Conservation (phyloP, 1,140 invertebrate species). For the Trichonephila clavata region DNA sequence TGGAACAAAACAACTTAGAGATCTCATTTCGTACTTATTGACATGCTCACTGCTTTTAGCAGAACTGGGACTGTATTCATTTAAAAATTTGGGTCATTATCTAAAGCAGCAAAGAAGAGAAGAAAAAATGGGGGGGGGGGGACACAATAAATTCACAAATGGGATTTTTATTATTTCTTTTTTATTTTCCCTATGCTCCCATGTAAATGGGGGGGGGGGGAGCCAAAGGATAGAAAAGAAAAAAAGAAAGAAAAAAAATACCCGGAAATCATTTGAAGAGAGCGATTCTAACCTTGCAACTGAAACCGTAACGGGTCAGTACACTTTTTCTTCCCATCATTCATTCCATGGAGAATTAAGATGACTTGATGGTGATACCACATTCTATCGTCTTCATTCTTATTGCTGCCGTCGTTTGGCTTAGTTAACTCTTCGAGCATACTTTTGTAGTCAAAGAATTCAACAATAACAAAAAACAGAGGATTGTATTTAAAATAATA, state of each 20-base stretch:
- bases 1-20: not conserved
- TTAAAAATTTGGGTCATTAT: not conserved
- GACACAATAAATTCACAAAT: not conserved
- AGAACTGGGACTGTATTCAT: not conserved
- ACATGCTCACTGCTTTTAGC: not conserved
- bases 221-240: not conserved
- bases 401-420: not conserved
- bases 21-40: not conserved
- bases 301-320: conserved; percentile 9
- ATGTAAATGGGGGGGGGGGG: not conserved
- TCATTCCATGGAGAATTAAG: too few species aligned
- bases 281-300: not conserved
- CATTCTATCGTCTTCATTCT: not conserved
- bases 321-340: not conserved
- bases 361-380: not conserved
- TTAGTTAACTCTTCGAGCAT: not conserved
- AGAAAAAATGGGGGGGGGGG: not conserved
- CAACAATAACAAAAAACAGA: too few species aligned
- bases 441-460: not conserved
- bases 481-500: too few species aligned
- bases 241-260: not conserved
- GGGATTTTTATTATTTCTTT: not conserved
- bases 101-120: not conserved
- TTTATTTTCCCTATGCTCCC: not conserved
- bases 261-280: conserved; percentile 14